phyloP scores from a whole-genome alignment of 2,888 invertebrate genomes.

The Scelioninae gen. 2 region DNA sequence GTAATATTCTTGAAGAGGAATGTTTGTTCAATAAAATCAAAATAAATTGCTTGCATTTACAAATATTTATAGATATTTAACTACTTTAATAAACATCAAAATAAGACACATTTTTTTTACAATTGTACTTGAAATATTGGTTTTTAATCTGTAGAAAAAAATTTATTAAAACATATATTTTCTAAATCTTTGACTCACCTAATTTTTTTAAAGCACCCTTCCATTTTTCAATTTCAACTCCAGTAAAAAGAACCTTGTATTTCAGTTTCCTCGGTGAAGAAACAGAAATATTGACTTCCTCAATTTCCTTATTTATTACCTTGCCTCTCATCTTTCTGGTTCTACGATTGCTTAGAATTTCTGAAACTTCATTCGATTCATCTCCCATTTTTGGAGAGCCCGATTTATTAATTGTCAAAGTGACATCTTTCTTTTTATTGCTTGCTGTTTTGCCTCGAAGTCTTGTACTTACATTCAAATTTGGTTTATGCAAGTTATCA shows the following conservation, averaged over 20 bases:
- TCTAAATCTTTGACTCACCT: constrained; percentile 64
- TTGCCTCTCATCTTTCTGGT: background rate
- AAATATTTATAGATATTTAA: too few relatives aligned
- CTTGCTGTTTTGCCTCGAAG: background rate
- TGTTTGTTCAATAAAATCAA: too few relatives aligned
- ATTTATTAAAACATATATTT: background rate
- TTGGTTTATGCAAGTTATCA: too few relatives aligned
- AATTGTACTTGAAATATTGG: too few relatives aligned
- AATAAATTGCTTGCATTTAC: too few relatives aligned
- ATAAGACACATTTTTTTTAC: too few relatives aligned
- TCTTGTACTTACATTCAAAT: constrained; percentile 3
- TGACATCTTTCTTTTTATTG: background rate
- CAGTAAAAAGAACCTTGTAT: constrained; percentile 75
- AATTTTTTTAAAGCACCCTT: constrained; percentile 62
- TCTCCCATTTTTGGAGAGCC: constrained; percentile 1
- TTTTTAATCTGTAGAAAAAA: too few relatives aligned
- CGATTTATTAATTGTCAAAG: background rate
- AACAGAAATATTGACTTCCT: background rate
- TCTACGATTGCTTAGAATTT: background rate
- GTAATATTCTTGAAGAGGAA: too few relatives aligned
- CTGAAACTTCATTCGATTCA: constrained; percentile 1
- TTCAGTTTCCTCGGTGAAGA: constrained; percentile 36
- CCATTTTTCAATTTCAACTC: constrained; percentile 72
- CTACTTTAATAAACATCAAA: too few relatives aligned
- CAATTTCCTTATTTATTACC: background rate